Base-by-base conservation (phyloP, 2,888 invertebrate species). In the Willowsia nigromaculata region DNA sequence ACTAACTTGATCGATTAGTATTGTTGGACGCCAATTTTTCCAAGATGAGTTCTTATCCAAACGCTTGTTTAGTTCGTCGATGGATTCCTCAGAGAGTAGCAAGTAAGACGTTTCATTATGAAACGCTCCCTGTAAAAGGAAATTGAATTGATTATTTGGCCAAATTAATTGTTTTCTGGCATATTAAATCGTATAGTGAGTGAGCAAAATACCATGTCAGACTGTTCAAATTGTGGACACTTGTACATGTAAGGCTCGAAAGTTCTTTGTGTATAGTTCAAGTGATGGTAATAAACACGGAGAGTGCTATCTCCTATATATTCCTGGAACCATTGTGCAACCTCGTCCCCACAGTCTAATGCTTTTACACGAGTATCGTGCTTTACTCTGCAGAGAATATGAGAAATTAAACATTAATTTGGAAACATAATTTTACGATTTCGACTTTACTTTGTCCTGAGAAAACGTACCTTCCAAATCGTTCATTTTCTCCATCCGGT, bases 331-430 rank as follows among this genome's bases (percentile, higher is more conserved):
- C 97, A 97, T 83, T 95, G 95, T 22, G 96, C 95, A 13, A 95
- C 95, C 91, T 95, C 95, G 88, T 95, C 95, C 0, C 97, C 97
- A 93, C 97, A 97, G 93, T 97, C 96, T 92, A 95, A 94, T 0
- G 96, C 96, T 0, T 95, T 94, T 0, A 96, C 95, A 53, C 93
- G 89, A 43, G 92, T 93, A 59, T 93, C 93, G 93, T 94, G 90
- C 62, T 90, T 94, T 1, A 94, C 93, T 91, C 93, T 93, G 81
- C 25, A 65, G 27, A 40, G 47, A 80, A 2, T 47, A 37, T 37
- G 43, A 27, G 18, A 13, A 13, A 33, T 56, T 33, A 30, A 13
- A 50, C 37, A 50, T 9, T 50, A 50, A 50, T 43, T 62, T n/a
- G n/a, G n/a, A n/a, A n/a, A 43, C 37, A 11, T 40, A 15, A 22